A percentile compares a stretch with the other conserved stretches of the same genome.
Conservation (phyloP, 2,113 vertebrate species). For the Willisornis vidua region DNA sequence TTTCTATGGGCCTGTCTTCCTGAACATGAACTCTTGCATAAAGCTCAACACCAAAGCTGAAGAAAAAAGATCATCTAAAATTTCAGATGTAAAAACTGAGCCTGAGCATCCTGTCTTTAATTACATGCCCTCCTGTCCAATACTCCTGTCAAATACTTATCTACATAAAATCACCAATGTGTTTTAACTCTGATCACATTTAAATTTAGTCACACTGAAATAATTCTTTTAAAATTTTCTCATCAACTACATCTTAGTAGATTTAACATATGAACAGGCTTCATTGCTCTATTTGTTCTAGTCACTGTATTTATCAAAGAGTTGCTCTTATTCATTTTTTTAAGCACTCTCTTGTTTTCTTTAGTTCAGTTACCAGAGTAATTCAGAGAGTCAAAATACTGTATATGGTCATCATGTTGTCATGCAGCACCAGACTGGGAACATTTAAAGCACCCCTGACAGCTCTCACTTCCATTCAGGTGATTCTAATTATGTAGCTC, state of each 20-base stretch:
- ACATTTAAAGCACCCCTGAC: background rate
- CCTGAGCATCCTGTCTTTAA: background rate
- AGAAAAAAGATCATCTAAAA: background rate
- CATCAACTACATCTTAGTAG: background rate
- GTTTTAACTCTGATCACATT: background rate
- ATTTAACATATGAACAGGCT: background rate
- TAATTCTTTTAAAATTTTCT: background rate
- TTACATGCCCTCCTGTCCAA: background rate
- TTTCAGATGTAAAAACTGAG: background rate
- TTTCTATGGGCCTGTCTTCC: background rate
- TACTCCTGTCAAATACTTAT: background rate
- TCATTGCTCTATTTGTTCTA: background rate
- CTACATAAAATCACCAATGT: background rate
- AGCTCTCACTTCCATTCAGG: background rate
- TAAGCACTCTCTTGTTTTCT: background rate
- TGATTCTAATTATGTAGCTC: background rate
- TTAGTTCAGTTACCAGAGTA: background rate
- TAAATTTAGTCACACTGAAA: background rate
- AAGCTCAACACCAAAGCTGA: background rate
- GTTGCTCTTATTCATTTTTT: background rate
- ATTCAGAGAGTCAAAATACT: background rate
- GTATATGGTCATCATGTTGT: accelerated
- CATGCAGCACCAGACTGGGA: background rate
- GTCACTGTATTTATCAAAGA: background rate
- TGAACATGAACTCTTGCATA: too few relatives aligned